phyloP scores from a whole-genome alignment of 2,888 invertebrate genomes.

The Tetragnatha montana region DNA sequence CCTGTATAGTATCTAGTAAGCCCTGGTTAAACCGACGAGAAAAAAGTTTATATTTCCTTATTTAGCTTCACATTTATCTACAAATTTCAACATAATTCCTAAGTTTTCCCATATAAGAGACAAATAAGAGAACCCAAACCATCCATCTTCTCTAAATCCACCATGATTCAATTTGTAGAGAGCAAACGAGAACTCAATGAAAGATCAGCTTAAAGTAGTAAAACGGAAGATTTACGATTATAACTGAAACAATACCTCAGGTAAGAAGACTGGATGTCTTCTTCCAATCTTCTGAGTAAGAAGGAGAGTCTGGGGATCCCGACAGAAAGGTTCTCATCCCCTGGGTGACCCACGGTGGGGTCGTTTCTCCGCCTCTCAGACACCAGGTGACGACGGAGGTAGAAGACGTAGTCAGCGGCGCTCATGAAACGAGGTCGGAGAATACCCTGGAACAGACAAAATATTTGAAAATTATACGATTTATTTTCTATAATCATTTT shows the following conservation, averaged over 20 bases:
- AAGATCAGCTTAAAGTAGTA: too few relatives aligned
- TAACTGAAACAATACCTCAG: slow-evolving; percentile 49
- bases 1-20: too few relatives aligned
- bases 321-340: slow-evolving; percentile 66
- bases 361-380: slow-evolving; percentile 65
- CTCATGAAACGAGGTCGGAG: slow-evolving; percentile 67
- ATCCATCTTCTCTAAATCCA: too few relatives aligned
- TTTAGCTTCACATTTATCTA: too few relatives aligned
- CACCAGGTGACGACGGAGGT: slow-evolving; percentile 69
- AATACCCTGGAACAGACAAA: slow-evolving; percentile 40
- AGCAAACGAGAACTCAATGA: too few relatives aligned
- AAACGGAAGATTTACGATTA: not conserved
- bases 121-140: too few relatives aligned
- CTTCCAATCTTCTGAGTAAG: slow-evolving; percentile 69
- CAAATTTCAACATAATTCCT: too few relatives aligned
- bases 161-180: too few relatives aligned
- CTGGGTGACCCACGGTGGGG: slow-evolving; percentile 57
- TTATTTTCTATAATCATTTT: not conserved
- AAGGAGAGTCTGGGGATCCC: slow-evolving; percentile 71
- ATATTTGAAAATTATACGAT: not conserved
- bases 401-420: slow-evolving; percentile 72
- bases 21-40: too few relatives aligned
- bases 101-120: too few relatives aligned
- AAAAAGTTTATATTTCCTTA: too few relatives aligned
- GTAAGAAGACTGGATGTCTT: slow-evolving; percentile 71